phyloP scores from a whole-genome alignment of 1,140 invertebrate genomes.

The Drosophila tani region DNA sequence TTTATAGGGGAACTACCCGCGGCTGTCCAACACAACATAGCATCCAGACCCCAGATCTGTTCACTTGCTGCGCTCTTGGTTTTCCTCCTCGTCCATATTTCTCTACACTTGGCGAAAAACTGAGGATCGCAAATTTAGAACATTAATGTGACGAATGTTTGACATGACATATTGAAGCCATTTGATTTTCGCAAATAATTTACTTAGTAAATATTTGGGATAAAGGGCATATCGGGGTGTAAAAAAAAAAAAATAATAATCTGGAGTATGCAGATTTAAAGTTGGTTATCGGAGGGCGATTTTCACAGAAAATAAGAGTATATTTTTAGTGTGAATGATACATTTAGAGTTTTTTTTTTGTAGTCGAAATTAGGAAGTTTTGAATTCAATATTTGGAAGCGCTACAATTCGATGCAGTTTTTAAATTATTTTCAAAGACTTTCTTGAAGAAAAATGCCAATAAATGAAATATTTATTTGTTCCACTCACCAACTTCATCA shows the following conservation, averaged over 20 bases:
- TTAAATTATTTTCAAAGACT: not conserved
- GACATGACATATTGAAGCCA: conserved; percentile 38
- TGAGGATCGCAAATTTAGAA: not conserved
- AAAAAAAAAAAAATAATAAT: not conserved
- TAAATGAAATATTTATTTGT: too few species aligned
- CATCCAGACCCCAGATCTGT: conserved; percentile 16
- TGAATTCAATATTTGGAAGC: not conserved
- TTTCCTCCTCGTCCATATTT: conserved; percentile 43
- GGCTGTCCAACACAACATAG: conserved; percentile 83
- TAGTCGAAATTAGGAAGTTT: not conserved
- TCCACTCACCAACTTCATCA: too few species aligned
- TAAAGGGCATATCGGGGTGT: not conserved
- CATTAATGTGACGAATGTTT: conserved; percentile 16
- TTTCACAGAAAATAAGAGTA: too few species aligned
- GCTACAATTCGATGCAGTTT: not conserved
- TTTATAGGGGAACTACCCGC: conserved; percentile 83
- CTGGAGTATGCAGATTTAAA: not conserved
- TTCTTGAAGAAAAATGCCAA: not conserved
- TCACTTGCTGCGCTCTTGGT: conserved; percentile 23
- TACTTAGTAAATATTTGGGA: conserved; percentile 37
- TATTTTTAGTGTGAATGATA: too few species aligned
- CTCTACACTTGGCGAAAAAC: conserved; percentile 20
- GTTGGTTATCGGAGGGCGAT: not conserved
- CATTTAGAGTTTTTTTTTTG: not conserved
- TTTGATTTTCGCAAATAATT: conserved; percentile 25